A percentile compares a stretch with the other conserved stretches of the same genome.
Evolutionary conservation across 2,113 vertebrate species (phyloP).

Genomic region (Cricetomys ansorgei): DNA sequence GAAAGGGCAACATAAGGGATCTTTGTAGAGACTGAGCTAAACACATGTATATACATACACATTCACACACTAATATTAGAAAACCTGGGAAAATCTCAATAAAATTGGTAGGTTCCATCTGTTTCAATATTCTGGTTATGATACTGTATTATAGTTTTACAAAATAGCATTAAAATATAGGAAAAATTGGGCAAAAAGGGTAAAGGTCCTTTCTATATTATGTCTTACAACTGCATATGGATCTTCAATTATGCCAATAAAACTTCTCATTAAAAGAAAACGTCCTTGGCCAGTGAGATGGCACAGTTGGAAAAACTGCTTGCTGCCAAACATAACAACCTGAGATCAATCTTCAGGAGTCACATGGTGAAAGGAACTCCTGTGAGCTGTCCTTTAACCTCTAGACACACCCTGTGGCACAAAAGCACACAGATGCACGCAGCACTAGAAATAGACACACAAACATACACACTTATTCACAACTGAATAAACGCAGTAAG

Average conservation of each 20-base stretch:
- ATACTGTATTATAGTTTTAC: neutral
- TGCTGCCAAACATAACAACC: neutral
- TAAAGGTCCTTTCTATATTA: neutral
- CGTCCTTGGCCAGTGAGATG: no score
- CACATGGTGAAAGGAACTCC: neutral
- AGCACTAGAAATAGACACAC: no score
- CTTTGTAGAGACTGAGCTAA: neutral
- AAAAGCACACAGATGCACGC: neutral
- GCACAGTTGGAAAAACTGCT: neutral
- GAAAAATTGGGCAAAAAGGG: neutral
- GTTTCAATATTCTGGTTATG: neutral
- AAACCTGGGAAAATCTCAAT: conserved; percentile 16
- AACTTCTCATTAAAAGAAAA: neutral
- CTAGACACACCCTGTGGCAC: neutral
- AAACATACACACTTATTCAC: neutral
- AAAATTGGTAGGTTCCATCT: neutral
- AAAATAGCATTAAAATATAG: neutral
- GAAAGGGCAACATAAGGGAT: neutral
- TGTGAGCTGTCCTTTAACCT: neutral
- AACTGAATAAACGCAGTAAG: neutral
- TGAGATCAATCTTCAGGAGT: neutral
- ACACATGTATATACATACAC: neutral
- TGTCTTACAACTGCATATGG: conserved; percentile 3
- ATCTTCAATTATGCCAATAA: neutral
- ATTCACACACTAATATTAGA: neutral